phyloP scores from a whole-genome alignment of 1,140 invertebrate species.

The Tachypleus tridentatus region DNA sequence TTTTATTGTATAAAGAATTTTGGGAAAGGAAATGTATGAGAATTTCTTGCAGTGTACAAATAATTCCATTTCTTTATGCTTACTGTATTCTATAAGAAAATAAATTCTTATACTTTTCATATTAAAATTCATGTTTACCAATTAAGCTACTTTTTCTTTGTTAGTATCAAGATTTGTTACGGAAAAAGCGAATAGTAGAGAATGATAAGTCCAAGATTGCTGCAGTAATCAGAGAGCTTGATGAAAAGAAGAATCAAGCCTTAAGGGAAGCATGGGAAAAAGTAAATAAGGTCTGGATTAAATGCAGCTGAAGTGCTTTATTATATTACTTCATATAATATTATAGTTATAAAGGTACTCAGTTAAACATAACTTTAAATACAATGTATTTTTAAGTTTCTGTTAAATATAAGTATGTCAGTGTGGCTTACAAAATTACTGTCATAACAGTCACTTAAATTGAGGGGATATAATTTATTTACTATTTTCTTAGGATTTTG shows the following conservation, averaged over 20 bases:
- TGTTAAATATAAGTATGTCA: no score
- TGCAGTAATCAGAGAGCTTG: slow-evolving; percentile 70
- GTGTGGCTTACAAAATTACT: no score
- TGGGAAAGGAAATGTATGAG: no score
- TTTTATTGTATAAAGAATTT: no score
- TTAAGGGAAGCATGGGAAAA: slow-evolving; percentile 67
- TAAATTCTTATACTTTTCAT: slow-evolving; percentile 12
- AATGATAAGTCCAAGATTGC: slow-evolving; percentile 70
- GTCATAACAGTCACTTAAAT: neutral
- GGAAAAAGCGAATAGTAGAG: slow-evolving; percentile 71
- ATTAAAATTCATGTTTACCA: slow-evolving; percentile 14
- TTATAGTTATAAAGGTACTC: no score
- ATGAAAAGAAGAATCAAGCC: slow-evolving; percentile 74
- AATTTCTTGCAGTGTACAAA: neutral
- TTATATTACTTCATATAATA: no score
- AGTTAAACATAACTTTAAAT: no score
- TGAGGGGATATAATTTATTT: slow-evolving; percentile 5
- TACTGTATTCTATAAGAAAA: slow-evolving; percentile 6
- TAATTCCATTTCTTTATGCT: neutral
- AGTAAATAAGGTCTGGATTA: slow-evolving; percentile 36
- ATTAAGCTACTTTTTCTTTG: neutral
- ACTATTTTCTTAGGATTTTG: slow-evolving; percentile 70
- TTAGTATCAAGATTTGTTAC: slow-evolving; percentile 61
- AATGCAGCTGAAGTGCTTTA: no score
- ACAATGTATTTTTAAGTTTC: no score